Conservation (phyloP, 53 echinoderm and acorn worm species). For the Paracentrotus lividus region DNA sequence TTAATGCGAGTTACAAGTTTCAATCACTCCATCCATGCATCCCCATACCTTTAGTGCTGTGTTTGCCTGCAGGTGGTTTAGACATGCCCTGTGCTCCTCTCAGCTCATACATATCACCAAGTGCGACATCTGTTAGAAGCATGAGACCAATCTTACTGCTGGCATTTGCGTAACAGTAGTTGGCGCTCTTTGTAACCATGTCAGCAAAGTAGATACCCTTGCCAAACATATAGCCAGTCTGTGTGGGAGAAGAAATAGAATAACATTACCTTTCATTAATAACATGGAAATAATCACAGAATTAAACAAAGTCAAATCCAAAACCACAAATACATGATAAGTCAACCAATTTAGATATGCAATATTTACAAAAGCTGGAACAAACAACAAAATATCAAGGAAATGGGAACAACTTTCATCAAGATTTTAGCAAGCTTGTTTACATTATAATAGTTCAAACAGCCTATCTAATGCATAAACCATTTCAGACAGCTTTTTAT, state of each 20-base stretch:
- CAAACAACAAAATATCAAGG: no score
- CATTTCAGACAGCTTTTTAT: no score
- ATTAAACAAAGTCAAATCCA: no score
- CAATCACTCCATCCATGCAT: no score
- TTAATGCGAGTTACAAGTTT: no score
- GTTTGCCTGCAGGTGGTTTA: slow-evolving; percentile 89
- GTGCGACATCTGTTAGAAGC: slow-evolving; percentile 96
- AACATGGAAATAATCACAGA: neutral
- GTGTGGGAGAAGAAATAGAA: slow-evolving; percentile 14
- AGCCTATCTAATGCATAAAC: no score
- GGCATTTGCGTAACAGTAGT: slow-evolving; percentile 90
- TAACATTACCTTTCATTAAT: neutral
- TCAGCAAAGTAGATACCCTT: slow-evolving; percentile 99
- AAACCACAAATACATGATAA: no score
- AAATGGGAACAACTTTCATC: no score
- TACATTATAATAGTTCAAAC: no score
- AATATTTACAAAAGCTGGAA: no score
- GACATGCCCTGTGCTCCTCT: slow-evolving; percentile 77
- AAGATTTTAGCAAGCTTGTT: no score
- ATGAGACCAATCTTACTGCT: slow-evolving; percentile 87
- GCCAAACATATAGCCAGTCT: slow-evolving; percentile 99
- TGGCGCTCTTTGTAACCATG: slow-evolving; percentile 99
- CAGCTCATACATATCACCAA: slow-evolving; percentile 96
- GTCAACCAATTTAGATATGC: no score
- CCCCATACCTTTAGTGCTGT: slow-evolving; percentile 95